Conservation (phyloP, 2,888 invertebrate genomes). For the Eretmocerus hayati region DNA sequence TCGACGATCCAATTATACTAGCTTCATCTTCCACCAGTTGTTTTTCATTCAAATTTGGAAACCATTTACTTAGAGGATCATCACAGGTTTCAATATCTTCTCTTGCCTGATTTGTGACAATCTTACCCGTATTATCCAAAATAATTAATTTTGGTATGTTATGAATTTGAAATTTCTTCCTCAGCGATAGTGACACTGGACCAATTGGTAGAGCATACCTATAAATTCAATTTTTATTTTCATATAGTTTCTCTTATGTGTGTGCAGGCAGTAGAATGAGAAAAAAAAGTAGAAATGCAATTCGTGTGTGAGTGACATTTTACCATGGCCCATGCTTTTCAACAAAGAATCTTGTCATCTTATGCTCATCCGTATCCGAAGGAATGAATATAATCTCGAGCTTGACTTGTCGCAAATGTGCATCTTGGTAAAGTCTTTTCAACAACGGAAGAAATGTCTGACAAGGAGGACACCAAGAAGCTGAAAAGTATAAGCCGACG, state of each 20-base stretch:
- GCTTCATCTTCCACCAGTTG: neutral
- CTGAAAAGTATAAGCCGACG: slow-evolving; percentile 29
- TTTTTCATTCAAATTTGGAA: slow-evolving; percentile 8
- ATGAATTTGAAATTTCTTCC: slow-evolving; percentile 25
- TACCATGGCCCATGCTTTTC: slow-evolving; percentile 29
- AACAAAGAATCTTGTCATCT: slow-evolving; percentile 24
- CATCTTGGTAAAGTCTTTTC: slow-evolving; percentile 22
- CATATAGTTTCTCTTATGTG: neutral
- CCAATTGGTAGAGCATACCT: slow-evolving; percentile 28
- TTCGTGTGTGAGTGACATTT: neutral
- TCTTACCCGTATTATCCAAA: slow-evolving; percentile 21
- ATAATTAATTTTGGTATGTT: slow-evolving; percentile 27
- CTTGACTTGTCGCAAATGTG: slow-evolving; percentile 13
- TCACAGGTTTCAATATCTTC: slow-evolving; percentile 25
- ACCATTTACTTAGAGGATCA: slow-evolving; percentile 25
- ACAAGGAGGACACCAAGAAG: slow-evolving; percentile 32
- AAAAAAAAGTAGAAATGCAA: no score
- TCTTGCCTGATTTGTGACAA: slow-evolving; percentile 23
- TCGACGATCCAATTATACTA: no score
- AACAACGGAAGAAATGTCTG: slow-evolving; percentile 26
- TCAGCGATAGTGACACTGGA: slow-evolving; percentile 16
- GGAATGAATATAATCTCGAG: slow-evolving; percentile 30
- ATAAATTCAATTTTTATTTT: slow-evolving; percentile 7
- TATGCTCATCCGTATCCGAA: slow-evolving; percentile 26
- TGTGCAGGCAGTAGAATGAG: no score